phyloP scores from a whole-genome alignment of 2,888 invertebrate species.

The Tanaodytes sp. region DNA sequence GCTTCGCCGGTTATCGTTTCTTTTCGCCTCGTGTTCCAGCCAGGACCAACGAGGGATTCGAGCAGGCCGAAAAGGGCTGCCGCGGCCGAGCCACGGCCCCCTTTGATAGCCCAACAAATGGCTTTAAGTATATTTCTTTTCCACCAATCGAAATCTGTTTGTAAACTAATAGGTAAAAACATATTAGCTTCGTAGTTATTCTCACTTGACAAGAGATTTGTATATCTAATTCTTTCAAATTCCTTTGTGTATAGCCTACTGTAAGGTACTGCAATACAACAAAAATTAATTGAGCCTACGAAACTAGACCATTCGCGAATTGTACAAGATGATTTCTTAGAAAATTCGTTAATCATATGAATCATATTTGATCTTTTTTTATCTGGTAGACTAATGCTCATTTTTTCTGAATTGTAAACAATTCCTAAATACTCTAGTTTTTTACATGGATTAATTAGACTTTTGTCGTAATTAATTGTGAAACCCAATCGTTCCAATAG shows the following conservation, averaged over 20 bases:
- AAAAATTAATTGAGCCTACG: constrained; percentile 34
- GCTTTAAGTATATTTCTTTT: neutral
- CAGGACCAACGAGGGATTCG: too few relatives aligned
- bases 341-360: neutral
- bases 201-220: constrained; percentile 2
- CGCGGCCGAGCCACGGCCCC: too few relatives aligned
- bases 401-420: constrained; percentile 16
- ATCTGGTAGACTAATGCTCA: constrained; percentile 17
- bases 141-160: constrained; percentile 39
- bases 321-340: neutral
- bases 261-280: constrained; percentile 44
- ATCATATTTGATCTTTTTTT: neutral
- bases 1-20: too few relatives aligned
- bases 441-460: neutral
- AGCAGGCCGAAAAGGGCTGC: too few relatives aligned
- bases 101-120: too few relatives aligned
- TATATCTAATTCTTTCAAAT: constrained; percentile 34
- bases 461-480: constrained; percentile 7
- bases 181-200: constrained; percentile 29
- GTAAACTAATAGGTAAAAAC: neutral
- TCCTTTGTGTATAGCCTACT: constrained; percentile 39
- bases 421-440: constrained; percentile 2
- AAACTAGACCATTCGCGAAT: constrained; percentile 38
- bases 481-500: constrained; percentile 9
- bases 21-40: too few relatives aligned